Evolutionary conservation across 2,888 invertebrate species (phyloP), one percentile per base, ranked within the genome.

Genomic region (Dasypolia templi): DNA sequence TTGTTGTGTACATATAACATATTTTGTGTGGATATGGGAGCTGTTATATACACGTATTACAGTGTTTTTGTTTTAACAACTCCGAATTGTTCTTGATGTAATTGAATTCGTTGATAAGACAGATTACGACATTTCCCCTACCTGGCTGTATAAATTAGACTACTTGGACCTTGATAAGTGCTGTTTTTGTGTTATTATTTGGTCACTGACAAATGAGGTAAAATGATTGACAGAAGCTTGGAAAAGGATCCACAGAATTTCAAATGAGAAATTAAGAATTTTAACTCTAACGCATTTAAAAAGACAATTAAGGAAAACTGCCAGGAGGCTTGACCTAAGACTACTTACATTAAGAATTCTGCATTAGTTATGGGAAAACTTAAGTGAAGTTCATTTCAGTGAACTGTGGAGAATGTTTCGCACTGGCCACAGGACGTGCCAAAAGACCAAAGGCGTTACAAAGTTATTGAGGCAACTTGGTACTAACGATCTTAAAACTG

Each of bases 1-100:
- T 84, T 84, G 83, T 83, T 73, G 22, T 56, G 35, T 62, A n/a
- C 29, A 39, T 62, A 73, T 82, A 76, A 83, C 76, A 84, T 82
- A 82, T 77, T 72, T 69, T 69, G 65, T 65, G 58, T 68, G 39
- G 35, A 75, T 75, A 71, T 75, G 79, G 51, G 75, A 82, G 67
- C 68, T 83, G 58, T 71, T 79, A 64, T 58, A 44, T 66, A 71
- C 49, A 32, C 19, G 46, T 58, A 55, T 44, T 61, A 70, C 26
- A 29, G 64, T 39, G 51, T 58, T 56, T 72, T 82, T 77, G 63
- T 75, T 59, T 59, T 6, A 58, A 69, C 19, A 65, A 72, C 49
- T 35, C 56, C 59, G 55, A 80, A 82, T 75, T 82, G 82, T 80
- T 79, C 78, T 73, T 74, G 59, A 68, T 68, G 67, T 71, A 75